phyloP scores from a whole-genome alignment of 2,113 vertebrate genomes.

The Xenotilapia longispinis region DNA sequence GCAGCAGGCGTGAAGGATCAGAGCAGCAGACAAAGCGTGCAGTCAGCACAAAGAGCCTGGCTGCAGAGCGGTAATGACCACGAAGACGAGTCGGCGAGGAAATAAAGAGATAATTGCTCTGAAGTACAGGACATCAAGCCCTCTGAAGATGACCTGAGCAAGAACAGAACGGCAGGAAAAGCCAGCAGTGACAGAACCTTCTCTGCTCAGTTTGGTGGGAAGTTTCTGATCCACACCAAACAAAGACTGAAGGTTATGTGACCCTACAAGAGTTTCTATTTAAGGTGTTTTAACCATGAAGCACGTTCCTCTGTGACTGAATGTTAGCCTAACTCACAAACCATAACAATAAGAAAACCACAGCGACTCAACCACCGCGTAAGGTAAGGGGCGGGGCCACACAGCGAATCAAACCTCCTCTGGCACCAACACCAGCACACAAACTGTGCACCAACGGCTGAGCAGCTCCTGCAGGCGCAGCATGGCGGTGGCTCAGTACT shows the following conservation, averaged over 20 bases:
- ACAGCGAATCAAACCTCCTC: rapidly evolving
- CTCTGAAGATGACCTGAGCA: background rate
- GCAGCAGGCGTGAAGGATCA: background rate
- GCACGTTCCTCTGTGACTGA: background rate
- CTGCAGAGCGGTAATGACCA: background rate
- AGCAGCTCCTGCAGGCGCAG: background rate
- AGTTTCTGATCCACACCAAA: background rate
- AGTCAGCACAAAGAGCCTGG: background rate
- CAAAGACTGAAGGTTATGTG: background rate
- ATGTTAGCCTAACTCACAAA: background rate
- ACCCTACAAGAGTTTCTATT: background rate
- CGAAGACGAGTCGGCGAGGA: background rate
- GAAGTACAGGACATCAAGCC: rapidly evolving
- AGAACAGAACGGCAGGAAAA: background rate
- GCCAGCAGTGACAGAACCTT: background rate
- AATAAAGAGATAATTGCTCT: background rate
- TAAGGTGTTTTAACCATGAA: background rate
- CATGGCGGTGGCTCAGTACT: background rate
- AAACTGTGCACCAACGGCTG: background rate
- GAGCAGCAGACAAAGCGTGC: background rate
- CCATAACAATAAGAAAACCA: rapidly evolving
- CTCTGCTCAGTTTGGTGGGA: background rate
- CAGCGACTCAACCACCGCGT: background rate
- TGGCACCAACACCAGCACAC: background rate
- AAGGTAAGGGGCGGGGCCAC: background rate